Percentiles rank a stretch among this genome's conserved stretches.
Evolutionary conservation across 1,140 invertebrate species (phyloP).

Genomic region (Danaus plexippus): DNA sequence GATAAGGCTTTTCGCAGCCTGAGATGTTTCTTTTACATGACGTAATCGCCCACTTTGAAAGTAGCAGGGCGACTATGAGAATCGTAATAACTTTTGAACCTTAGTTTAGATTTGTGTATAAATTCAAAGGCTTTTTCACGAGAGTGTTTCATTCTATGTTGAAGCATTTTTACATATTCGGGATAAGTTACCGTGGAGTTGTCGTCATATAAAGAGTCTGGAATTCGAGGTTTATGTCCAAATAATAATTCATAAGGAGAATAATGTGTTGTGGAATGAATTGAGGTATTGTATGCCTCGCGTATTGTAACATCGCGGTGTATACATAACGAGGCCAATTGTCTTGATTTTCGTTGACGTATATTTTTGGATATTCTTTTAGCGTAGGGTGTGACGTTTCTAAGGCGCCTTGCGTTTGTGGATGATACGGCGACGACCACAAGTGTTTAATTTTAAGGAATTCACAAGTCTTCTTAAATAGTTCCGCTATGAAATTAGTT

Average conservation of each 20-base stretch:
- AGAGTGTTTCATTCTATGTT: too few species aligned
- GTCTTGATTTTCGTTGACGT: slow-evolving; percentile 16
- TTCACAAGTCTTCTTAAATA: slow-evolving; percentile 11
- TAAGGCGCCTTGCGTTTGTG: slow-evolving; percentile 9
- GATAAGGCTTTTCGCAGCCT: too few species aligned
- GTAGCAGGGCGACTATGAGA: too few species aligned
- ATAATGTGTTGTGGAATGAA: slow-evolving; percentile 31
- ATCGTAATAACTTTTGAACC: slow-evolving; percentile 17
- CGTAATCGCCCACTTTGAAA: slow-evolving; percentile 16
- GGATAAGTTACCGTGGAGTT: slow-evolving; percentile 11
- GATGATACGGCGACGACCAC: slow-evolving; percentile 15
- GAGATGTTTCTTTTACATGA: too few species aligned
- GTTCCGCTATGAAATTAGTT: slow-evolving; percentile 10
- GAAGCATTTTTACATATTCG: slow-evolving; percentile 20
- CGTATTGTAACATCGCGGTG: slow-evolving; percentile 28
- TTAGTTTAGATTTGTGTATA: slow-evolving; percentile 12
- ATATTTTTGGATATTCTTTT: slow-evolving; percentile 26
- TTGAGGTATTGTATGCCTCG: slow-evolving; percentile 33
- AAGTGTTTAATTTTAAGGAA: slow-evolving; percentile 17
- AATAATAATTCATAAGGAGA: slow-evolving; percentile 38
- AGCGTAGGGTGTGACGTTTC: slow-evolving; percentile 7
- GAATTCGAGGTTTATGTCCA: slow-evolving; percentile 22
- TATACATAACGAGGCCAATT: slow-evolving; percentile 26
- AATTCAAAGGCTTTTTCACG: slow-evolving; percentile 16
- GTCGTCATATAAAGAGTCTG: slow-evolving; percentile 12